Percentiles rank a stretch among this genome's conserved stretches.
Conservation (phyloP, 2,113 vertebrate genomes). For the Rhipidura dahli region DNA sequence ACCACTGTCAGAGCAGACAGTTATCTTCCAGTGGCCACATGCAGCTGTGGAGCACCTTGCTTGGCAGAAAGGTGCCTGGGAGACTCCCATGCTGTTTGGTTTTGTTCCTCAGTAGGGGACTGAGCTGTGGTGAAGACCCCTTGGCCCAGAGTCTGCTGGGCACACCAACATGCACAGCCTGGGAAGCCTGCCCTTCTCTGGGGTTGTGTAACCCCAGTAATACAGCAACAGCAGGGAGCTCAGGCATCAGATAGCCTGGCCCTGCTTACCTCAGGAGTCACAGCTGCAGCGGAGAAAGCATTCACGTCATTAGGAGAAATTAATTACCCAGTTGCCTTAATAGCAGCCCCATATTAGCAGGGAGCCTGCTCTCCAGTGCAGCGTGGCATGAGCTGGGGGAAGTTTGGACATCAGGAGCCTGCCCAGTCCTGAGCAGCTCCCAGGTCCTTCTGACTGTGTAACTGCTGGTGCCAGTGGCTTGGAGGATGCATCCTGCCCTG, state of each 20-base stretch:
- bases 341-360: not conserved
- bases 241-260: not conserved
- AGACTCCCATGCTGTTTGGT: not conserved
- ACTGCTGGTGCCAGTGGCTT: not conserved
- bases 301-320: slow-evolving; percentile 6
- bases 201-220: not conserved
- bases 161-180: rapidly evolving
- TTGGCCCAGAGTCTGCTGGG: not conserved
- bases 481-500: not conserved
- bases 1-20: not conserved
- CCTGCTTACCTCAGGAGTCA: not conserved
- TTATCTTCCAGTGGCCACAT: not conserved
- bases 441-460: not conserved
- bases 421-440: not conserved
- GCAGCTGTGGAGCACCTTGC: not conserved
- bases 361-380: not conserved
- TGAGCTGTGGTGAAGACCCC: not conserved
- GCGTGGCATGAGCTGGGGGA: not conserved
- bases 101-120: not conserved
- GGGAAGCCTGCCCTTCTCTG: not conserved
- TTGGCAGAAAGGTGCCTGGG: not conserved
- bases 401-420: not conserved
- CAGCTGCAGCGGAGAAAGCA: slow-evolving; percentile 25
- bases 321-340: slow-evolving; percentile 32
- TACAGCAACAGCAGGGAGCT: not conserved